Percentiles rank a stretch among this genome's conserved stretches.
phyloP scores from a whole-genome alignment of 2,797 vertebrate genomes.

The Anisognathus igniventris region DNA sequence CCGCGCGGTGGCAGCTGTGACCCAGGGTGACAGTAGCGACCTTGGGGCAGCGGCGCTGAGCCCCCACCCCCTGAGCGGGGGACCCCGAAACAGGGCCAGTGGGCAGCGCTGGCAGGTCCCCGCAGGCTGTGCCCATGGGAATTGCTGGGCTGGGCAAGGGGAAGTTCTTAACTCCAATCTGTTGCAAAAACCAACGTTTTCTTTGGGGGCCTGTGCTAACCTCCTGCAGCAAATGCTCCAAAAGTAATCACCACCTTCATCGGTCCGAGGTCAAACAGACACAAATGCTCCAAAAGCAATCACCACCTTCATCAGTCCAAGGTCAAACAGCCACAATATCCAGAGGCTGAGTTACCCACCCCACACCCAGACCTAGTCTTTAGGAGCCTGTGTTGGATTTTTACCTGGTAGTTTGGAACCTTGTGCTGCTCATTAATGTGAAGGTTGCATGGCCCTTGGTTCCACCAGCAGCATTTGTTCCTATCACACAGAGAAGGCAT shows the following conservation, averaged over 20 bases:
- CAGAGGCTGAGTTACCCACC: not conserved
- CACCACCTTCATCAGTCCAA: not conserved
- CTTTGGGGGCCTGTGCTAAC: not conserved
- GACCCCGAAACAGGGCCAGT: accelerated
- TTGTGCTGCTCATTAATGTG: not conserved
- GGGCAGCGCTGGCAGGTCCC: accelerated
- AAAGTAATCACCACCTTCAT: not conserved
- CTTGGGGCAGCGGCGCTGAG: not conserved
- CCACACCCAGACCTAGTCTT: accelerated
- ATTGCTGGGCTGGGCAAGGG: accelerated
- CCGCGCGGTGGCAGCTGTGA: not conserved
- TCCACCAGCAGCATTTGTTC: not conserved
- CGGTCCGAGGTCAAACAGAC: not conserved
- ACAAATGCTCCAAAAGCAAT: not conserved
- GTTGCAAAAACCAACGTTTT: not conserved
- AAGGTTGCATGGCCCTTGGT: not conserved
- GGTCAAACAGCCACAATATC: not conserved
- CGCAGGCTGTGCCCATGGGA: accelerated
- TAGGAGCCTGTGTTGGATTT: not conserved
- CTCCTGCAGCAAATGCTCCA: not conserved
- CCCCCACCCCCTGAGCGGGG: accelerated
- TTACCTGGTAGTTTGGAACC: not conserved
- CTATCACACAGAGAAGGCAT: not conserved
- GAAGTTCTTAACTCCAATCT: accelerated
- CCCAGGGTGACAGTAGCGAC: not conserved